Evolutionary conservation across 2,888 invertebrate species (phyloP).

Genomic region (Hypercompe scribonia): DNA sequence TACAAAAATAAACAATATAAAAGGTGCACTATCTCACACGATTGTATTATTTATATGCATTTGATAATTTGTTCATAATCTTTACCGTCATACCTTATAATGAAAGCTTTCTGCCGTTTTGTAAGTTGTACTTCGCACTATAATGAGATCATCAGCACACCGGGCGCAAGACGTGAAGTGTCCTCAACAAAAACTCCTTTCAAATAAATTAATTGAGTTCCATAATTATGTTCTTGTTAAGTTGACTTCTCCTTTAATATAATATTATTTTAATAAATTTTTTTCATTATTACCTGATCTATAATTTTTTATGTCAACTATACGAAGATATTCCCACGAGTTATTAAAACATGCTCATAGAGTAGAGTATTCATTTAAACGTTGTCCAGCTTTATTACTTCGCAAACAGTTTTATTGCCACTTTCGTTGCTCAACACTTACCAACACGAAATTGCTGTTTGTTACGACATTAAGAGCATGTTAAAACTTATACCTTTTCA

Average conservation of each 20-base stretch:
- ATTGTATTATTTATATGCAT: not conserved
- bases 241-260: not conserved
- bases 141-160: not conserved
- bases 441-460: conserved; percentile 46
- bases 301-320: conserved; percentile 27
- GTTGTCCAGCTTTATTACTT: conserved; percentile 44
- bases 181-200: not conserved
- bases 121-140: not conserved
- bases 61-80: not conserved
- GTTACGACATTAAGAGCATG: conserved; percentile 49
- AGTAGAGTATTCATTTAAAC: conserved; percentile 44
- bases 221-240: not conserved
- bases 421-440: conserved; percentile 51
- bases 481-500: conserved; percentile 49
- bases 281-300: conserved; percentile 10
- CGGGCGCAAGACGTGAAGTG: not conserved
- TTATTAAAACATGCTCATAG: conserved; percentile 24
- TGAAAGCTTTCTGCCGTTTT: not conserved
- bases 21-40: not conserved
- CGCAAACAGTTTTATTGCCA: conserved; percentile 46
- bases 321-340: conserved; percentile 47
- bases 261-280: not conserved
- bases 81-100: not conserved
- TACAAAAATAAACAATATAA: not conserved
- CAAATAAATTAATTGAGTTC: not conserved